Conservation (phyloP, 2,113 vertebrate species). For the Boleophthalmus pectinirostris region DNA sequence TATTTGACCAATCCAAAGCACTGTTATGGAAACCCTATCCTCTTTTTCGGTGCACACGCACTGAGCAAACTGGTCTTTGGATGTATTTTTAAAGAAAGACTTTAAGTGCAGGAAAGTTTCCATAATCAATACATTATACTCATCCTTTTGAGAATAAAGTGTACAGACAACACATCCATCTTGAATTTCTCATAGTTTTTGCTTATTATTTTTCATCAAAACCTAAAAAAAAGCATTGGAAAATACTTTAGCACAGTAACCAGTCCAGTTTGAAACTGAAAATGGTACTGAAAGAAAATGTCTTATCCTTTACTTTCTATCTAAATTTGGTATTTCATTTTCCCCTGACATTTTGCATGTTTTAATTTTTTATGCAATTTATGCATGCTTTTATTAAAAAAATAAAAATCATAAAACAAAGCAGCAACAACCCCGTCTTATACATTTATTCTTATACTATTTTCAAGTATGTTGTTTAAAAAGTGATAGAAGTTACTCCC, state of each 20-base stretch:
- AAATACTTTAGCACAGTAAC: background rate
- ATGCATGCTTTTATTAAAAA: background rate
- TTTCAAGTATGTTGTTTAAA: conserved; percentile 5
- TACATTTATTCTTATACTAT: background rate
- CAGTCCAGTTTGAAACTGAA: background rate
- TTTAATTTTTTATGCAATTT: background rate
- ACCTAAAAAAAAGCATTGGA: background rate
- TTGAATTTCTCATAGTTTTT: background rate
- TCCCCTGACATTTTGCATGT: background rate
- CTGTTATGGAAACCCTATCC: conserved; percentile 10
- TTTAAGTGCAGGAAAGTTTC: too few species aligned
- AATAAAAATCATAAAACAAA: too few species aligned
- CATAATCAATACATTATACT: too few species aligned
- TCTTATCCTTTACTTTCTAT: too few species aligned
- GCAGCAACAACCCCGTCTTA: background rate
- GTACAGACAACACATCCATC: background rate
- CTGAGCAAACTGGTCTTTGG: background rate
- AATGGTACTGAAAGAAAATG: background rate
- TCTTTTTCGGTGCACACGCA: background rate
- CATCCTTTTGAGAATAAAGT: background rate
- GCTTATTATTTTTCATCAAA: background rate
- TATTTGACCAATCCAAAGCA: conserved; percentile 45
- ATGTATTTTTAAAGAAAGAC: background rate
- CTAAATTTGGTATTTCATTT: too few species aligned
- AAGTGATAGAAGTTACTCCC: conserved; percentile 29